These are phyloP conservation scores for Craterocephalus amniculus DNA, from an alignment of 2,797 vertebrate species.

Conservation along the genomic window DNA sequence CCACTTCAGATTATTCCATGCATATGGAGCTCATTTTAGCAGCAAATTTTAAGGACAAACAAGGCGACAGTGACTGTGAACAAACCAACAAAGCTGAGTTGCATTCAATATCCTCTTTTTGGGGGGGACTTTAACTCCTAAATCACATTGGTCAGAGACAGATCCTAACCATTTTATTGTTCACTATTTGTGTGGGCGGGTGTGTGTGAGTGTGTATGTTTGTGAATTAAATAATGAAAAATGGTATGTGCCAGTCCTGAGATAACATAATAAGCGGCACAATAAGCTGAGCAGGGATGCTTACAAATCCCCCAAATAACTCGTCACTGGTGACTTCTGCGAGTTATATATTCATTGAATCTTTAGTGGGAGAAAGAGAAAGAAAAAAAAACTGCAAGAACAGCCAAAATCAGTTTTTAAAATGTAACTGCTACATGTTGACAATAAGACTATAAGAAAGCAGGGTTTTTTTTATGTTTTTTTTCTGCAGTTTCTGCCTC, in stretches of 20 bases:
- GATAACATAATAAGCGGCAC: conserved; percentile 54
- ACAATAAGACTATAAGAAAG: conserved; percentile 59
- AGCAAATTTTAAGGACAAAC: conserved; percentile 60
- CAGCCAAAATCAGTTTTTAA: conserved; percentile 61
- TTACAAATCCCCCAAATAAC: conserved; percentile 77
- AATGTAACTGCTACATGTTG: conserved; percentile 65
- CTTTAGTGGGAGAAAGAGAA: conserved; percentile 44
- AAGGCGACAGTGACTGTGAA: conserved; percentile 40
- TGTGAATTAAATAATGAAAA: conserved; percentile 62
- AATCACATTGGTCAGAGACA: conserved; percentile 57
- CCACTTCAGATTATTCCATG: conserved; percentile 67
- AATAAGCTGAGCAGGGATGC: conserved; percentile 73
- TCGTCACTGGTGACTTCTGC: conserved; percentile 59
- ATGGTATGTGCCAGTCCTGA: conserved; percentile 51
- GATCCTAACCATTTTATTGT: conserved; percentile 54
- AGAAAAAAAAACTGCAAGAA: conserved; percentile 32
- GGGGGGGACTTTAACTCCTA: conserved; percentile 24
- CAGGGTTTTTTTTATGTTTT: conserved; percentile 33
- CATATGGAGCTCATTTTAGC: conserved; percentile 53
- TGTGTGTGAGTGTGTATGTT: conserved; percentile 32
- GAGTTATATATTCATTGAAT: conserved; percentile 76
- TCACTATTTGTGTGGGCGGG: conserved; percentile 18
- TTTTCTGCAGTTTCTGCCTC: conserved; percentile 48
- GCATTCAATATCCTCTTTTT: conserved; percentile 20
- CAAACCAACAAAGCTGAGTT: conserved; percentile 35